Base-by-base conservation (phyloP, 2,888 invertebrate species). In the Ophioninae sp. region DNA sequence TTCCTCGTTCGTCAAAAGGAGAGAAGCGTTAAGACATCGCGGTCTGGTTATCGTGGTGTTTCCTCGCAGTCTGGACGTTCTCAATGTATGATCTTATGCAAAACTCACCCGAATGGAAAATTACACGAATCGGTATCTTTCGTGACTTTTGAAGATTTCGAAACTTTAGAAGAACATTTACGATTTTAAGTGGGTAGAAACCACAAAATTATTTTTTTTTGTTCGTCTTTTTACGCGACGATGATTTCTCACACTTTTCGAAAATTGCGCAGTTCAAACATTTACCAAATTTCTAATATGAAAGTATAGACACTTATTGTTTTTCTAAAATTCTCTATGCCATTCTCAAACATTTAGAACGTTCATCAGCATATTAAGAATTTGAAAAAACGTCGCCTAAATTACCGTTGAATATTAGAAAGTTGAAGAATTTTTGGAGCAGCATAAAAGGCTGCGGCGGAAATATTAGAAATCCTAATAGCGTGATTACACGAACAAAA, bases 11-110 rank as follows among this genome's bases (percentile, higher is more conserved):
- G 75, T 77, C 41, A 75, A 71, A 76, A 7, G 37, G 37, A 39
- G 67, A 72, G 78, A 85, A 72, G 81, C 41, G n/a, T 51, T 8
- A 44, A 51, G 10, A 39, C 22, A 23, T 71, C n/a, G 41, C 30
- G n/a, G 20, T 51, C n/a, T 30, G 76, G 61, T 83, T 72, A 58
- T 10, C 51, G 65, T 10, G 67, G 67, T 39, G 61, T 39, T 68
- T 30, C 23, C 51, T 63, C 51, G 51, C 51, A 77, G 68, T 81
- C 51, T 72, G 23, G 51, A 61, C 68, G 67, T 72, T 59, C 64
- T 76, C 22, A 39, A 65, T 56, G 30, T 8, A 59, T n/a, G 63
- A 22, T 6, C 44, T 8, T 13, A 23, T 68, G 41, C 41, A 30
- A 10, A 17, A 51, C 17, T 13, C 51, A 51, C 13, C 5, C 13